Conservation (phyloP, 2,113 vertebrate genomes). For the Lepus americanus region DNA sequence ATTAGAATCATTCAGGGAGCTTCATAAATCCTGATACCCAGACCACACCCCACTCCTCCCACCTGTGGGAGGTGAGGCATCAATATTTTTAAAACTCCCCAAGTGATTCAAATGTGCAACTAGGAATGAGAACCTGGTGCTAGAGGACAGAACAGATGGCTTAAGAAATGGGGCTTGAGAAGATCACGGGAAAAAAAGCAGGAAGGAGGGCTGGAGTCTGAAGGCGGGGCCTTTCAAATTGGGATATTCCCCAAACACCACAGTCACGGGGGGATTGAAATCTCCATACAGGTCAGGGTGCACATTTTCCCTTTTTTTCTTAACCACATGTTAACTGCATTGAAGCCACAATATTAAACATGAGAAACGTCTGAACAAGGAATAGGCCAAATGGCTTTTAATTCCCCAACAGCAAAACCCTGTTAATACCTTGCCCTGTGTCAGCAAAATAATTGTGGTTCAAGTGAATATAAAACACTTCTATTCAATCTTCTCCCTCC, state of each 20-base stretch:
- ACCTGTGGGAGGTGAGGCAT: neutral
- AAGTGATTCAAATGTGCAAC: neutral
- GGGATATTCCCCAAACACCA: neutral
- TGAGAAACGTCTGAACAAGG: slow-evolving; percentile 80
- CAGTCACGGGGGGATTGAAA: slow-evolving; percentile 3
- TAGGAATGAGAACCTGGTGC: neutral
- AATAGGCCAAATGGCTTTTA: slow-evolving; percentile 82
- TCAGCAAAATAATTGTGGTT: slow-evolving; percentile 88
- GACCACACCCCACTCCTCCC: neutral
- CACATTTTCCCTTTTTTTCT: slow-evolving; percentile 61
- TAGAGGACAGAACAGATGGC: neutral
- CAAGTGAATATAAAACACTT: slow-evolving; percentile 89
- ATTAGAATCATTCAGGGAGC: neutral
- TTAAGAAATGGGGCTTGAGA: neutral
- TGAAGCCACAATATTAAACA: slow-evolving; percentile 75
- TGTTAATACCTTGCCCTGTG: slow-evolving; percentile 88
- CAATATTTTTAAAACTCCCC: neutral
- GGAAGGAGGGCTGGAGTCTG: neutral
- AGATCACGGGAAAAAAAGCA: neutral
- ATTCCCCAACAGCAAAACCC: slow-evolving; percentile 86
- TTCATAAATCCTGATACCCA: neutral
- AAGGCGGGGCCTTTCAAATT: neutral
- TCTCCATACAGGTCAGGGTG: slow-evolving; percentile 57
- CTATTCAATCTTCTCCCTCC: slow-evolving; percentile 87
- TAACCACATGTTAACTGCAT: slow-evolving; percentile 67